A percentile compares a stretch with the other conserved stretches of the same genome.
These are phyloP conservation scores for Morelia viridis DNA, from an alignment of 2,797 vertebrate genomes.

Conservation along the genomic window DNA sequence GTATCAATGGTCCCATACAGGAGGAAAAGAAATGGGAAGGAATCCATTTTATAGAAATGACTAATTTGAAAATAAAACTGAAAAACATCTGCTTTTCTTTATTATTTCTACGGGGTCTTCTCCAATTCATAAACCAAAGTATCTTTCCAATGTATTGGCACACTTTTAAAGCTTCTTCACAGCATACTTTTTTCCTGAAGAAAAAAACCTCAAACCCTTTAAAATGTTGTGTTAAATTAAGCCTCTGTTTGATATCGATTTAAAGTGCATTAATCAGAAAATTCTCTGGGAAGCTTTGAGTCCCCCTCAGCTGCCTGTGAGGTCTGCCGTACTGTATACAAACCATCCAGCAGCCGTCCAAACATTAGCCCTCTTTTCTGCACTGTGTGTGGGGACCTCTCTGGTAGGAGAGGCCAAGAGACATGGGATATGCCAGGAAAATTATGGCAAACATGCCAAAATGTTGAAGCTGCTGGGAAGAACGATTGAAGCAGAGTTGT, in stretches of 20 bases:
- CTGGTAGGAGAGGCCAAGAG: constrained; percentile 46
- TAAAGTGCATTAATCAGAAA: constrained; percentile 41
- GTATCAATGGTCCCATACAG: background rate
- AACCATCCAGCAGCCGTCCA: constrained; percentile 38
- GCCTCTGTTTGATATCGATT: constrained; percentile 6
- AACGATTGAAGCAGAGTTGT: constrained; percentile 6
- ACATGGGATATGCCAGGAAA: background rate
- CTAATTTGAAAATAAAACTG: background rate
- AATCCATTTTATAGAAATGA: background rate
- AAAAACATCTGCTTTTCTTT: background rate
- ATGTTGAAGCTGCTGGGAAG: background rate
- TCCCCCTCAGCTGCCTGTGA: constrained; percentile 48
- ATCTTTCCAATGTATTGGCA: background rate
- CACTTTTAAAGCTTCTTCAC: background rate
- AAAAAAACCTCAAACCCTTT: background rate
- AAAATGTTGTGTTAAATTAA: background rate
- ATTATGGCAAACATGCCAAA: constrained; percentile 20
- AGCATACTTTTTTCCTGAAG: background rate
- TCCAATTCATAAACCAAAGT: background rate
- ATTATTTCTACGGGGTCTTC: background rate
- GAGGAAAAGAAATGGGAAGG: background rate
- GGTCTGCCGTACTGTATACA: constrained; percentile 41
- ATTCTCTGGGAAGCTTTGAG: constrained; percentile 10
- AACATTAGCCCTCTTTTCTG: constrained; percentile 42
- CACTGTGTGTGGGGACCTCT: constrained; percentile 34